phyloP scores from a whole-genome alignment of 2,888 invertebrate genomes.

The Entomobrya proxima region DNA sequence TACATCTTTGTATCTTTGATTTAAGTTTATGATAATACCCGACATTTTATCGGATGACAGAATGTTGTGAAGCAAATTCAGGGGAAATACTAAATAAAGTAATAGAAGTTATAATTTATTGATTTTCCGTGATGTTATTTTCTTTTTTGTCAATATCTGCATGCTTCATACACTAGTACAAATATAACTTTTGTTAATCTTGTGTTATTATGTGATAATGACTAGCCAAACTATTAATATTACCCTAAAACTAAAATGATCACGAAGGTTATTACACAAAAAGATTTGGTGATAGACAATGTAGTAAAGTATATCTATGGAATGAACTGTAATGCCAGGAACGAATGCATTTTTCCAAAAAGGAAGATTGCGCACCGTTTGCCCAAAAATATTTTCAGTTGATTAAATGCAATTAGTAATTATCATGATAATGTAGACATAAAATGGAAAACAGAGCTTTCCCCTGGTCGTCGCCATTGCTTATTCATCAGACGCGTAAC shows the following conservation, averaged over 20 bases:
- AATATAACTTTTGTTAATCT: neutral
- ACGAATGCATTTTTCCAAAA: constrained; percentile 5
- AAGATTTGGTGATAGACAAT: neutral
- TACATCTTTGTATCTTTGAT: neutral
- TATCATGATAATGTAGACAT: constrained; percentile 35
- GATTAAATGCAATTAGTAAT: constrained; percentile 52
- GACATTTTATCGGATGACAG: too few relatives aligned
- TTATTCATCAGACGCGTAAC: constrained; percentile 3
- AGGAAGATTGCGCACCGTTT: constrained; percentile 3
- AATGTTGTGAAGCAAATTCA: too few relatives aligned
- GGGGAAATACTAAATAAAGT: neutral
- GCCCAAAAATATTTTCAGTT: constrained; percentile 20
- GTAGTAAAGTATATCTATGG: neutral
- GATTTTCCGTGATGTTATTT: constrained; percentile 14
- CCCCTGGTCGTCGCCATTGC: neutral
- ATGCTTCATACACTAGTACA: neutral
- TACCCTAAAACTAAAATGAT: constrained; percentile 25
- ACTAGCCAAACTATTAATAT: neutral
- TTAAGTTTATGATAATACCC: neutral
- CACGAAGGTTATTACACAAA: neutral
- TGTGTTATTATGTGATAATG: neutral
- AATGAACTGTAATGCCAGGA: constrained; percentile 45
- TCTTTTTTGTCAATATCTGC: too few relatives aligned
- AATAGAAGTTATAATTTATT: neutral
- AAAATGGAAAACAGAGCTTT: neutral